Evolutionary conservation across 1,140 invertebrate species (phyloP), one percentile per base, ranked within the genome.

Genomic region (Cotesia chilonis): DNA sequence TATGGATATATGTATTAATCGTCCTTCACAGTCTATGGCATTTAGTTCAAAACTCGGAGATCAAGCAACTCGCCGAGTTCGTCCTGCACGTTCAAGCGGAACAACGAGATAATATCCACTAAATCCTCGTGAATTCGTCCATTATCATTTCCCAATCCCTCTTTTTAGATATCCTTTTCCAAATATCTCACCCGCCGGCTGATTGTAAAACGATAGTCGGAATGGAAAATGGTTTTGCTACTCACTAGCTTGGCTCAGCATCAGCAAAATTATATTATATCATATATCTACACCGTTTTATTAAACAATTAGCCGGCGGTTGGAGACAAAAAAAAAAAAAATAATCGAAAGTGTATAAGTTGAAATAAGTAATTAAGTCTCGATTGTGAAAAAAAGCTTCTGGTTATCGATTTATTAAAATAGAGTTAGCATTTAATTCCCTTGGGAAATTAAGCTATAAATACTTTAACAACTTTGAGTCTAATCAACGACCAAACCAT

Each of bases 51-150:
- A 69, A 41, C 10, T 55, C 28, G 0, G 55, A 55, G 47, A 67
- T 57, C 41, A 47, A 47, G 41, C 59, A 52, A 73, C 65, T 28
- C 41, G 41, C 10, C 41, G 63, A 70, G 52, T 70, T 66, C 51
- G 54, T 60, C 47, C 51, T 66, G 71, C 71, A 75, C 77, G 71
- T 37, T 75, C 74, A 68, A 79, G 76, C 79, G 79, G 78, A 81
- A 80, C 73, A 77, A 68, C 76, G 73, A 77, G 79, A 82, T 82
- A 83, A 82, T 83, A 79, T 81, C 74, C 77, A 77, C 73, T 82
- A 82, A 83, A 82, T 82, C 75, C 78, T 38, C 47, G 41, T 51
- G 60, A 65, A 68, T 68, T 61, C 54, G 14, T 52, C 65, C 65
- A 74, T 74, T 74, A 74, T 71, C 73, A 59, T 64, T 38, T 38